Percentiles rank a stretch among this genome's conserved stretches.
Evolutionary conservation across 2,113 vertebrate genomes (phyloP).

Genomic region (Fukomys damarensis): DNA sequence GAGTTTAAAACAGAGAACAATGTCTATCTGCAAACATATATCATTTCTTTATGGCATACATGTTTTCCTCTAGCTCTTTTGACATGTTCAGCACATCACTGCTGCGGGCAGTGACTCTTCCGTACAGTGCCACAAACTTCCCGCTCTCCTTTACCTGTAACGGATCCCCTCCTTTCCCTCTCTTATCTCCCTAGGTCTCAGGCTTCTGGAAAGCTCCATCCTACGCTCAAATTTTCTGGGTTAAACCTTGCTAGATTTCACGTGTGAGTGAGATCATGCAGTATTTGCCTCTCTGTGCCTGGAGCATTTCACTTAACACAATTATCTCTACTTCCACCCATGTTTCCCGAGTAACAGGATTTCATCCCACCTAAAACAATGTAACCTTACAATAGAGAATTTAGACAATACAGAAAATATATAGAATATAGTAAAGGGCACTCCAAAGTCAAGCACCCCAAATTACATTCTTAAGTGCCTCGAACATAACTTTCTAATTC

Average conservation of each 20-base stretch:
- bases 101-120: too few species aligned
- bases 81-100: neutral
- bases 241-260: neutral
- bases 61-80: neutral
- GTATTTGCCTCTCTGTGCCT: neutral
- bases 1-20: neutral
- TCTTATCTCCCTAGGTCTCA: neutral
- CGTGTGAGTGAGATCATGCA: neutral
- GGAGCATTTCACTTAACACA: neutral
- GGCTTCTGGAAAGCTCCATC: too few species aligned
- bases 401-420: neutral
- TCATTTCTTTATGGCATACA: neutral
- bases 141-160: neutral
- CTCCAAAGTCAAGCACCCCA: neutral
- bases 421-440: neutral
- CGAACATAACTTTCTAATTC: neutral
- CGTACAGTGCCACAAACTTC: too few species aligned
- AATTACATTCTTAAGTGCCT: neutral
- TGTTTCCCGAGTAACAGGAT: neutral
- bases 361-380: neutral
- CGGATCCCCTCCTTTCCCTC: neutral
- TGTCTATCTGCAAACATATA: neutral
- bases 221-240: too few species aligned
- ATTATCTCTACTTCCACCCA: neutral
- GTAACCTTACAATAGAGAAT: neutral